These are phyloP conservation scores for Phenacoccus solenopsis DNA, from an alignment of 1,140 invertebrate species.

Conservation along the genomic window DNA sequence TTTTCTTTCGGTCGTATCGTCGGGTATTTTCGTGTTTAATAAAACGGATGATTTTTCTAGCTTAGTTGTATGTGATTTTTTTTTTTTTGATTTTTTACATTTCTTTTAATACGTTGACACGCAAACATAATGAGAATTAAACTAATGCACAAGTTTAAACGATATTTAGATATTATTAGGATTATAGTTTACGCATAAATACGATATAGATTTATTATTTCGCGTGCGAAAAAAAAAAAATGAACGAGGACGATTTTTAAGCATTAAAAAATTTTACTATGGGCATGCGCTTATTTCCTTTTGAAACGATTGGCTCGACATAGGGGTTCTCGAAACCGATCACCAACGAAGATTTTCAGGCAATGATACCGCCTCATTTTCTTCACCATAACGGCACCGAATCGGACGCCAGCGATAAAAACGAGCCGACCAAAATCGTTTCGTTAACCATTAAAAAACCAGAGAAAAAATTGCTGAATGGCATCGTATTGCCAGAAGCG, in stretches of 20 bases:
- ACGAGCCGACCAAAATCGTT: constrained; percentile 35
- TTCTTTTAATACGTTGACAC: constrained; percentile 12
- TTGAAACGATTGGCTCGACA: constrained; percentile 1
- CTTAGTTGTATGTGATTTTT: not conserved
- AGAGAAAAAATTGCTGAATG: constrained; percentile 35
- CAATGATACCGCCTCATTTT: constrained; percentile 83
- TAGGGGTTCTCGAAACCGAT: constrained; percentile 47
- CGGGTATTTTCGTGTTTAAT: not conserved
- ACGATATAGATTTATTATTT: not conserved
- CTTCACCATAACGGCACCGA: constrained; percentile 32
- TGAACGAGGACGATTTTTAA: too few relatives aligned
- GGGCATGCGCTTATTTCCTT: not conserved
- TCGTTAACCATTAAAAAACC: constrained; percentile 60
- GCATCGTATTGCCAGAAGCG: constrained; percentile 61
- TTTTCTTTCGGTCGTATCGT: not conserved
- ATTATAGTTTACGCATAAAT: not conserved
- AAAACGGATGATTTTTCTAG: too few relatives aligned
- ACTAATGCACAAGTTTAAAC: constrained; percentile 5
- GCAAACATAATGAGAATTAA: constrained; percentile 10
- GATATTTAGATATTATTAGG: not conserved
- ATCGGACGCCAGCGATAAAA: constrained; percentile 15
- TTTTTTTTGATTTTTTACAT: not conserved
- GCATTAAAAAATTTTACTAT: constrained; percentile 1
- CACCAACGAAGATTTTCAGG: constrained; percentile 84
- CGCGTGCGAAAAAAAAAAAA: not conserved